Evolutionary conservation across 2,888 invertebrate species (phyloP), one percentile per base, ranked within the genome.

Genomic region (Plagodis dolabraria): DNA sequence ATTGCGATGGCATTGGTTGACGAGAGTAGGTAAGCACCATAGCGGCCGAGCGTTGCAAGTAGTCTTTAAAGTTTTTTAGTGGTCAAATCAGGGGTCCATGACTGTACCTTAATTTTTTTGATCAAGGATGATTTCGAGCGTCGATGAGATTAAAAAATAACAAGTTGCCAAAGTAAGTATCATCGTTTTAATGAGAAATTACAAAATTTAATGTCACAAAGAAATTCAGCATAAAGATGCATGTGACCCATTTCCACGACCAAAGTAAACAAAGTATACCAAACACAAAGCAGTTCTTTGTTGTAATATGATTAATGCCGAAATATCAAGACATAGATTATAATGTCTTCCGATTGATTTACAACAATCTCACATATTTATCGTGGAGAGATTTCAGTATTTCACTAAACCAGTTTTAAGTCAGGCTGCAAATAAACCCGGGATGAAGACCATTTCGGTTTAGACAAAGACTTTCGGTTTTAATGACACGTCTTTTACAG

Each of bases 391-490:
- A 43, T 12, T 43, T 11, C 43, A 40, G 40, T 40, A 10, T 38
- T 49, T 42, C 34, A 43, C 59, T 62, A 64, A 56, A 42, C 57
- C 59, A 51, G 57, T 55, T 62, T 67, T 60, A 64, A 45, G 50
- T 38, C 43, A 33, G 51, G 42, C 69, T 49, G 55, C 62, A 70
- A 73, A 71, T 69, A 67, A 74, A 69, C 74, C 70, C 76, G 71
- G 78, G 76, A 79, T 77, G 73, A 68, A 67, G 45, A 45, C 34
- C 35, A 35, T 52, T 38, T 46, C 36, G 59, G 63, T 72, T 69
- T 72, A 74, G 72, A 75, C 77, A 73, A 77, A 76, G 76, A 74
- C 70, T 71, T 69, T 75, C 71, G 70, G 68, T 70, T 76, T 79
- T 76, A 80, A 40, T 70, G 75, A 67, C 48, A 53, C 56, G 59